A percentile compares a stretch with the other conserved stretches of the same genome.
Conservation (phyloP, 2,888 invertebrate genomes). For the Megaustenia siamemsis region DNA sequence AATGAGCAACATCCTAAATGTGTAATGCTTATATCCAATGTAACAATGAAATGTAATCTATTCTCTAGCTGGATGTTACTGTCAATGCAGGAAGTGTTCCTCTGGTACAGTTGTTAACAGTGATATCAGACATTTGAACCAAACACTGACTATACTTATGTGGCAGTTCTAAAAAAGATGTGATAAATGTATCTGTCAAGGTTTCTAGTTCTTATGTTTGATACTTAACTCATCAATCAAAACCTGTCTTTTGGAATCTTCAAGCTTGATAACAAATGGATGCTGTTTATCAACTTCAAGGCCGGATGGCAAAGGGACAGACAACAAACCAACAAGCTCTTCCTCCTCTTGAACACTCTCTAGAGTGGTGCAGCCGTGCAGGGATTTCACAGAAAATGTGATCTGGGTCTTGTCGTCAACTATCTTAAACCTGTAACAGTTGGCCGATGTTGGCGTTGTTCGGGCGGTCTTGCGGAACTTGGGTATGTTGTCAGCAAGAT, state of each 20-base stretch:
- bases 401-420: constrained; percentile 66
- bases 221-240: constrained; percentile 73
- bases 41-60: too few relatives aligned
- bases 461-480: constrained; percentile 62
- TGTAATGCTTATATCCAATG: too few relatives aligned
- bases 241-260: constrained; percentile 71
- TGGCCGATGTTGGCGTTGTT: constrained; percentile 68
- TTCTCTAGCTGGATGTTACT: too few relatives aligned
- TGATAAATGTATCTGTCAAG: too few relatives aligned
- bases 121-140: too few relatives aligned
- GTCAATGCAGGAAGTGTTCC: too few relatives aligned
- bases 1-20: too few relatives aligned
- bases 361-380: constrained; percentile 71
- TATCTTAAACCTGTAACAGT: constrained; percentile 72
- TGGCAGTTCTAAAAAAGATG: too few relatives aligned
- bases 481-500: constrained; percentile 59
- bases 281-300: constrained; percentile 63
- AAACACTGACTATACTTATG: too few relatives aligned
- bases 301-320: constrained; percentile 60
- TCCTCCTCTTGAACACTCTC: constrained; percentile 66
- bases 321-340: constrained; percentile 62
- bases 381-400: constrained; percentile 65
- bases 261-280: constrained; percentile 72
- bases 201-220: constrained; percentile 59
- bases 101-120: too few relatives aligned